Base-by-base conservation (phyloP, 2,888 invertebrate genomes). In the Macrophya alboannulata region DNA sequence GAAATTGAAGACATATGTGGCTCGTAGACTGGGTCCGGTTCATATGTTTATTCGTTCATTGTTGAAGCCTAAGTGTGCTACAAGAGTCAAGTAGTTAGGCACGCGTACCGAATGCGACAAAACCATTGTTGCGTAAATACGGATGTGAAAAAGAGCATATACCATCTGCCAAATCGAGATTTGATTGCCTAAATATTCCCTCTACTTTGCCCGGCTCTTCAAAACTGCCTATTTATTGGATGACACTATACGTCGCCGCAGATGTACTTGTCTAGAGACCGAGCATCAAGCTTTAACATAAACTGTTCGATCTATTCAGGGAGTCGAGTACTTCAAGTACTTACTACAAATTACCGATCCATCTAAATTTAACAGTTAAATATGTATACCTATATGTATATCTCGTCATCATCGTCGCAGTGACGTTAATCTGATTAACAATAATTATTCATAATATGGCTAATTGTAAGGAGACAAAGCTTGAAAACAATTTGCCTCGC, bases 71-170 rank as follows among this genome's bases (percentile, higher is more conserved):
- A 89, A 90, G 87, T 86, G 85, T 86, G 88, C 88, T 88, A 88
- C 87, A 85, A 87, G 86, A 91, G 90, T 90, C 89, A 90, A 91
- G 91, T 89, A 88, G 87, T 86, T 86, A 85, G 85, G 88, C 86
- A 85, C 89, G 88, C 90, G 40, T 59, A 40, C 40, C 59, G 43
- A 88, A 88, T 89, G 87, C 90, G 89, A 87, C 88, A 85, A 88
- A 90, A 92, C 91, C 92, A 92, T 91, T 93, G 93, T 93, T 93
- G 93, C 89, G 90, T 88, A 92, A 93, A 93, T 92, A 92, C 92
- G 92, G 92, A 92, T 92, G 93, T 91, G 88, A 88, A 91, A 90
- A 88, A 90, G 91, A 89, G 89, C 89, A 89, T 87, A 86, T 65
- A 65, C 48, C 85, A 83, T 85, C 82, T 85, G 85, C 71, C 71